A percentile compares a stretch with the other conserved stretches of the same genome.
Conservation (phyloP, 1,140 invertebrate genomes). For the Laupala kohalensis region DNA sequence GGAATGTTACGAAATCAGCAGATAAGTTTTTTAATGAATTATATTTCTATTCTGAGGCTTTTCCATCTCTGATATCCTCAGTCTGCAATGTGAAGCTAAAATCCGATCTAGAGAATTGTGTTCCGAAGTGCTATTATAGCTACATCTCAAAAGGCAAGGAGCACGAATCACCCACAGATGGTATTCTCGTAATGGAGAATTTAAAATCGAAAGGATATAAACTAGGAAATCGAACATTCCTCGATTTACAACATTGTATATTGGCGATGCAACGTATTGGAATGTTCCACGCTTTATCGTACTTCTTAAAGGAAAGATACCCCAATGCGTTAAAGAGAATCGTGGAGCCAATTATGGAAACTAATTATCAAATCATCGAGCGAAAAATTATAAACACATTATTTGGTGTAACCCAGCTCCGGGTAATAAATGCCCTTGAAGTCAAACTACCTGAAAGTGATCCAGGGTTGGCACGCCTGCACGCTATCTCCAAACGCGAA, state of each 20-base stretch:
- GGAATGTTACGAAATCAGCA: not conserved
- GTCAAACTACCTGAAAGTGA: too few species aligned
- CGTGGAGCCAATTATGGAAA: not conserved
- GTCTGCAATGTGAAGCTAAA: not conserved
- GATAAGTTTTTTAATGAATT: slow-evolving; percentile 1
- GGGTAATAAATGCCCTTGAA: not conserved
- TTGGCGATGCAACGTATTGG: slow-evolving; percentile 25
- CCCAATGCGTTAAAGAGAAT: slow-evolving; percentile 22
- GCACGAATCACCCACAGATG: not conserved
- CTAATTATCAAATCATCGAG: not conserved
- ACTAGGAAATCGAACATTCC: not conserved
- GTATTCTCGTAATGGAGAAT: slow-evolving; percentile 3
- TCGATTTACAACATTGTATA: not conserved
- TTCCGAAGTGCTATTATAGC: slow-evolving; percentile 4
- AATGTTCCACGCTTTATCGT: slow-evolving; percentile 28
- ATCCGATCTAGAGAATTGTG: not conserved
- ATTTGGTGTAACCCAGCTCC: not conserved
- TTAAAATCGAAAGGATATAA: not conserved
- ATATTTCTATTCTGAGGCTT: not conserved
- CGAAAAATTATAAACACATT: not conserved
- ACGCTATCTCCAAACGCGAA: not conserved
- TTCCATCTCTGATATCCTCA: not conserved
- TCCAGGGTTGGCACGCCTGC: not conserved
- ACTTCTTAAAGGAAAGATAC: slow-evolving; percentile 22
- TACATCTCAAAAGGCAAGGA: not conserved